Conservation (phyloP, 30 jellyfish, hydroid and myxozoan genomes). For the Turritopsis rubra region DNA sequence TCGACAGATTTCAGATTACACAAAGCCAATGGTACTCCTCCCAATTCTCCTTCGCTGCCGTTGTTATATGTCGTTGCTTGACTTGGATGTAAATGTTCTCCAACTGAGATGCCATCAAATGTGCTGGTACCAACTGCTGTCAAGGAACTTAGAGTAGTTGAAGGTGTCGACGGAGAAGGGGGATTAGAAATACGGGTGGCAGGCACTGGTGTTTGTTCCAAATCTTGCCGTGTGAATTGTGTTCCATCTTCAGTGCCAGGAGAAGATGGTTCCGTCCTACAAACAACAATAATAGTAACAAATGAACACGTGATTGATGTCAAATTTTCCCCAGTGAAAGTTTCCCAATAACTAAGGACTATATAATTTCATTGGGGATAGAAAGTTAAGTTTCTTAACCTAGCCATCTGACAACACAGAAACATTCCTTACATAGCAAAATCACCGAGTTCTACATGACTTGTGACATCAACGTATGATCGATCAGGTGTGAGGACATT, state of each 20-base stretch:
- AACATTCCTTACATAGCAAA: not conserved
- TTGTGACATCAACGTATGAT: not conserved
- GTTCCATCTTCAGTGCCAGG: conserved; percentile 40
- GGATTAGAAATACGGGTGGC: conserved; percentile 7
- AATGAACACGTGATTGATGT: too few relatives aligned
- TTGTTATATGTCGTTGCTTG: conserved; percentile 42
- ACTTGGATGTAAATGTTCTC: conserved; percentile 61
- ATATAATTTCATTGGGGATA: too few relatives aligned
- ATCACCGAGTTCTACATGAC: conserved; percentile 4
- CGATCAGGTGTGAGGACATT: not conserved
- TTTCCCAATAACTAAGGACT: too few relatives aligned
- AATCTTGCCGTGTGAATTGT: conserved; percentile 10
- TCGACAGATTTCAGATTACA: not conserved
- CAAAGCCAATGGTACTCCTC: not conserved
- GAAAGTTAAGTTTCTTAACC: too few relatives aligned
- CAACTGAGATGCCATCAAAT: conserved; percentile 76
- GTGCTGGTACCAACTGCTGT: conserved; percentile 67
- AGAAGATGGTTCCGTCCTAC: conserved; percentile 24
- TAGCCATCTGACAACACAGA: too few relatives aligned
- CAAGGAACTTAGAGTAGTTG: conserved; percentile 32
- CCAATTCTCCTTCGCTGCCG: conserved; percentile 74
- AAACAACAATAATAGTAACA: not conserved
- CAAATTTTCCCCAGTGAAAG: too few relatives aligned
- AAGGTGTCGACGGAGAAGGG: conserved; percentile 21
- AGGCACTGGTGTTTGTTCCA: conserved; percentile 36